Evolutionary conservation across 2,113 vertebrate genomes (phyloP).

Genomic region (Anhinga rufa): DNA sequence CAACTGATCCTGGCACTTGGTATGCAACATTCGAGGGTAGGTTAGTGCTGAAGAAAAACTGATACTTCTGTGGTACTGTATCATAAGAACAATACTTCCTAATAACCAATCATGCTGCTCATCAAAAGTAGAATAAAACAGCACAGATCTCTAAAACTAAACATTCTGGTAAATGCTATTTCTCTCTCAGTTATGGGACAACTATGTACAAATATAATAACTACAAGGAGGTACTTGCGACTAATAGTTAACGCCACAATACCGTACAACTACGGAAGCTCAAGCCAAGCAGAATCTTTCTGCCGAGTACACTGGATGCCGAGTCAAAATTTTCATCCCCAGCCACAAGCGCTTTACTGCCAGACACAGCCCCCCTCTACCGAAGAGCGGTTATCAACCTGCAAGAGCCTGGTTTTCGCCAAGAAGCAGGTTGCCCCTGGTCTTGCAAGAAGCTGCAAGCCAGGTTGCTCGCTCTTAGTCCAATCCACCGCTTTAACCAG

Average conservation of each 20-base stretch:
- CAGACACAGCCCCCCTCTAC: rapidly evolving
- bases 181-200: neutral
- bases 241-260: neutral
- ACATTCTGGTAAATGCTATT: neutral
- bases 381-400: too few species aligned
- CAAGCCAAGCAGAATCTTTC: neutral
- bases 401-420: rapidly evolving
- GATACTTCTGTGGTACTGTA: neutral
- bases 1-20: neutral
- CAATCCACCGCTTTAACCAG: neutral
- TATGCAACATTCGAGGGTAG: rapidly evolving
- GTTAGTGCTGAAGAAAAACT: neutral
- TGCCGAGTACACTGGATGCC: rapidly evolving
- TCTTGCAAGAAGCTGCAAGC: neutral
- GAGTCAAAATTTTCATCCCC: neutral
- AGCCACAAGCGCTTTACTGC: neutral
- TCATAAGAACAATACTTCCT: neutral
- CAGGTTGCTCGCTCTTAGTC: neutral
- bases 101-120: neutral
- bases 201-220: neutral
- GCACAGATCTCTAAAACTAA: neutral
- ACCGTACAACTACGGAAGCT: rapidly evolving
- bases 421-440: too few species aligned
- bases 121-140: neutral
- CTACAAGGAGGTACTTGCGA: neutral